phyloP scores from a whole-genome alignment of 23 tunicate genomes.

The Aplidium turbinatum region DNA sequence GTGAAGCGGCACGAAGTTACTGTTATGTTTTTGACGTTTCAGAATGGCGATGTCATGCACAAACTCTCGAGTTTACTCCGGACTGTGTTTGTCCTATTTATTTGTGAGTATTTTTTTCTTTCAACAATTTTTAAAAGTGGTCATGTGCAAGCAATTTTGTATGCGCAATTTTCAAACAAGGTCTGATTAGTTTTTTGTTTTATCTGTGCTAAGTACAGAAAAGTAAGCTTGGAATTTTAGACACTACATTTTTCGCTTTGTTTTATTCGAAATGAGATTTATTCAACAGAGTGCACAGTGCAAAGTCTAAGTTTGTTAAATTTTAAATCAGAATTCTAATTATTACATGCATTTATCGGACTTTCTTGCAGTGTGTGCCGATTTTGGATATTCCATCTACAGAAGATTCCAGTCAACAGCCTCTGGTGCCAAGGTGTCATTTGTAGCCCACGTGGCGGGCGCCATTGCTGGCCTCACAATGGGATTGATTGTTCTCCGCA shows the following conservation, averaged over 20 bases:
- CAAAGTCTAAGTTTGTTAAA: too few species aligned
- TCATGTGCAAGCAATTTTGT: neutral
- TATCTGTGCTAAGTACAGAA: too few species aligned
- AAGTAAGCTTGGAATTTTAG: too few species aligned
- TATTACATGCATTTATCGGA: too few species aligned
- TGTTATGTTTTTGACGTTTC: neutral
- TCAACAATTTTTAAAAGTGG: neutral
- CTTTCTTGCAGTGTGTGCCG: constrained; percentile 63
- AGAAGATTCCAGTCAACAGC: constrained; percentile 65
- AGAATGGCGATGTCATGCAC: constrained; percentile 98
- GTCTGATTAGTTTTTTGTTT: too few species aligned
- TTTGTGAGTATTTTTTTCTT: constrained; percentile 53
- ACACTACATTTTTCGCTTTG: too few species aligned
- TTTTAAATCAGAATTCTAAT: too few species aligned
- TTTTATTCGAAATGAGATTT: too few species aligned
- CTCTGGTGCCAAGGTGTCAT: constrained; percentile 53
- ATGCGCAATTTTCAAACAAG: too few species aligned
- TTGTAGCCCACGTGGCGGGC: constrained; percentile 96
- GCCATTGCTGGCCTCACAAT: constrained; percentile 81
- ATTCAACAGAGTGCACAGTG: too few species aligned
- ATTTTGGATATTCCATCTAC: constrained; percentile 84
- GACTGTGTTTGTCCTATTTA: constrained; percentile 52
- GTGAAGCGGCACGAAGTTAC: too few species aligned
- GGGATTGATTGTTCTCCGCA: constrained; percentile 75
- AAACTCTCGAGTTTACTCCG: constrained; percentile 67